Base-by-base conservation (phyloP, 2,113 vertebrate genomes). In the Oceanodroma tethys region DNA sequence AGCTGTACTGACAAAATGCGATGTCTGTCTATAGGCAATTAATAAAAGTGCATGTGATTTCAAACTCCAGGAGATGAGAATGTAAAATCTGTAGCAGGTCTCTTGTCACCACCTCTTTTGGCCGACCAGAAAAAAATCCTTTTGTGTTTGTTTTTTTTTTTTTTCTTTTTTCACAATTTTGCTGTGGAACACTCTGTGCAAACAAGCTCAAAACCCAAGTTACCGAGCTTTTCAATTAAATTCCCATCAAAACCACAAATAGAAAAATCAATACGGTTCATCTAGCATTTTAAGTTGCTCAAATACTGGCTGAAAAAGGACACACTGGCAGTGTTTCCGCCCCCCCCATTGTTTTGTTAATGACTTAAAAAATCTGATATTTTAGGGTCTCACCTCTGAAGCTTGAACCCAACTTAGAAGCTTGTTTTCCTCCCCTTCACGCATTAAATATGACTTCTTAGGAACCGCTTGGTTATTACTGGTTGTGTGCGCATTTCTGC, bases 241-340 rank as follows among this genome's bases (percentile, higher is more conserved):
- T 91, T 75, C 62, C 59, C 92, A 73, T 90, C 78, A 90, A 94
- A 91, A 58, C 62, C 81, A 26, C 91, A 84, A 83, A 92, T 22
- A 75, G 40, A 80, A 92, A 95, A 96, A 91, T 92, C 88, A 80
- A 40, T 75, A 21, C 6, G 16, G 23, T 68, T 81, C 73, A 84
- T 71, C 72, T n/a, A 47, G 30, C 2, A 0, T 36, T 74, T 82
- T 55, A 87, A 63, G 50, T 60, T 60, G 63, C 43, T 89, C 34
- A 78, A 85, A 70, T 50, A 22, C 34, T 65, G 7, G 71, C 48
- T 36, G 34, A 25, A 53, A 72, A 81, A 74, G 16, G 34, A 58
- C 42, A 38, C 4, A 3, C 22, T 52, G 13, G 21, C 53, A 66
- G 19, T 59, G 6, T 13, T 63, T n/a, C n/a, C n/a, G n/a, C n/a